phyloP scores from a whole-genome alignment of 1,140 invertebrate genomes.

The Daktulosphaira vitifoliae region DNA sequence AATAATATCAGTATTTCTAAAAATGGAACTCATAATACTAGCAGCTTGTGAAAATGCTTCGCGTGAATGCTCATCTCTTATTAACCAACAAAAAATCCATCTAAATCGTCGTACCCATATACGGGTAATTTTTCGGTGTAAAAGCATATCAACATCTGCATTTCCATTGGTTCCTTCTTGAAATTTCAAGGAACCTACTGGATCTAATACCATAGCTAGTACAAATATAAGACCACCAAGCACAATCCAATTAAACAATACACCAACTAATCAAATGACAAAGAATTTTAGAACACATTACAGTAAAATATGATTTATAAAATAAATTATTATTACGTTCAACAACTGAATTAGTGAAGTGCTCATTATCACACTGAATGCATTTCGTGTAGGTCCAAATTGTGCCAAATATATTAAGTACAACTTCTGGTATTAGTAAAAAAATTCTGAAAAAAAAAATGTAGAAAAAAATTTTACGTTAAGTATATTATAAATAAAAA shows the following conservation, averaged over 20 bases:
- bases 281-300: slow-evolving; percentile 27
- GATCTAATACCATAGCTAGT: slow-evolving; percentile 69
- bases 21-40: slow-evolving; percentile 64
- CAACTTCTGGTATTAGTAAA: slow-evolving; percentile 63
- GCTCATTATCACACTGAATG: slow-evolving; percentile 56
- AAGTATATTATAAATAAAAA: too few relatives aligned
- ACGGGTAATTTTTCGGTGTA: slow-evolving; percentile 48
- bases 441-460: slow-evolving; percentile 49
- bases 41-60: slow-evolving; percentile 78
- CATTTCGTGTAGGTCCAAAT: slow-evolving; percentile 64
- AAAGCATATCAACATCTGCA: slow-evolving; percentile 40
- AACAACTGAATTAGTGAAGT: slow-evolving; percentile 61
- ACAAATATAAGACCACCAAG: slow-evolving; percentile 64
- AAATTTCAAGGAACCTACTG: slow-evolving; percentile 60
- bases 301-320: not conserved
- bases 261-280: slow-evolving; percentile 49
- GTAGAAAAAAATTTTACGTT: not conserved
- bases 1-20: slow-evolving; percentile 75
- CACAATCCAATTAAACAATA: slow-evolving; percentile 71
- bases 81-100: slow-evolving; percentile 70
- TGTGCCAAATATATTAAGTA: slow-evolving; percentile 68
- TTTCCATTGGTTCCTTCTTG: slow-evolving; percentile 42
- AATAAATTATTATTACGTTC: slow-evolving; percentile 49
- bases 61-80: slow-evolving; percentile 65
- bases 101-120: slow-evolving; percentile 63